Evolutionary conservation across 2,888 invertebrate genomes (phyloP).

Genomic region (Nematopogon swammerdamellus): DNA sequence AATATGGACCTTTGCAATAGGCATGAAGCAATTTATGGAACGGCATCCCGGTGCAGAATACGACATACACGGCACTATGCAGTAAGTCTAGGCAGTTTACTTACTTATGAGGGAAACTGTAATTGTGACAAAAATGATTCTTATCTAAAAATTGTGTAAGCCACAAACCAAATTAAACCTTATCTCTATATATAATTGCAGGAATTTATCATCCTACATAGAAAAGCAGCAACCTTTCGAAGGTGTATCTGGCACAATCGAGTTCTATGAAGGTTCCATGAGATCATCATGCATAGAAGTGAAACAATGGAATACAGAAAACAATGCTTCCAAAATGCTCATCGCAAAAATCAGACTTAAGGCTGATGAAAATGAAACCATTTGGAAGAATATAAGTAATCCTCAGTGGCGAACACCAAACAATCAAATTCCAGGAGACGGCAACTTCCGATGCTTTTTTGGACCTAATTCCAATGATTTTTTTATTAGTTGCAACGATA

Average conservation of each 20-base stretch:
- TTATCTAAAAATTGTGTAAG: no score
- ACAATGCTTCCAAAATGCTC: conserved; percentile 25
- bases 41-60: conserved; percentile 55
- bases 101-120: not conserved
- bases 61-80: not conserved
- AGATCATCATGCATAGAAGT: conserved; percentile 60
- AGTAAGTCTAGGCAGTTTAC: no score
- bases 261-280: conserved; percentile 67
- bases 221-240: conserved; percentile 64
- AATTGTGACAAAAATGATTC: no score
- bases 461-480: not conserved
- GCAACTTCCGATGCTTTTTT: not conserved
- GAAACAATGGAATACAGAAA: conserved; percentile 52
- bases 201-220: conserved; percentile 25
- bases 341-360: conserved; percentile 45
- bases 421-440: not conserved
- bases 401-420: not conserved
- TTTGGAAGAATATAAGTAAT: conserved; percentile 29
- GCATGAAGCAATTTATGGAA: conserved; percentile 60
- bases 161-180: no score
- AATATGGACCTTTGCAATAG: conserved; percentile 76
- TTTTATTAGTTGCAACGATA: not conserved
- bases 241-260: conserved; percentile 71
- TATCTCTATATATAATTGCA: conserved; percentile 21
- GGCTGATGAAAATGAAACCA: conserved; percentile 46